Evolutionary conservation across 2,113 vertebrate genomes (phyloP), one percentile per base, ranked within the genome.

Genomic region (Pitta sordida): DNA sequence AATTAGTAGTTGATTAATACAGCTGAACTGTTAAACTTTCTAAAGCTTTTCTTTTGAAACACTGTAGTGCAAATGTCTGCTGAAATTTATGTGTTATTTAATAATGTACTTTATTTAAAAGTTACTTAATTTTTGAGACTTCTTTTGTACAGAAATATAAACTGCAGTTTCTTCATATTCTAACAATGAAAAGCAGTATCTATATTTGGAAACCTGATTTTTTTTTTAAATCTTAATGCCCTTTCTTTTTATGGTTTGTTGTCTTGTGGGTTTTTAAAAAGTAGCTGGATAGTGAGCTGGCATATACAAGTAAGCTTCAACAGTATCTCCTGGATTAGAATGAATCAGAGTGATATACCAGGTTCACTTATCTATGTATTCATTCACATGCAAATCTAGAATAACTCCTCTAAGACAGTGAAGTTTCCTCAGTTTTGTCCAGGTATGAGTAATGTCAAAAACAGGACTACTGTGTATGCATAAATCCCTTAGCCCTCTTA

Each of bases 1-100:
- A 93, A 85, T 36, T 19, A 83, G 24, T 27, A 68, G 49, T 63
- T 91, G 87, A 91, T 88, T 83, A 87, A 94, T 76, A 70, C 23
- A 63, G 41, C 9, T 29, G 18, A 93, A 73, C 24, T 83, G 30
- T 49, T 91, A 90, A 95, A 32, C 10, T 14, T 56, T 91, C 19
- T 62, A 39, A 65, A 63, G 20, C 15, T 95, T 67, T 88, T 22
- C 7, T 81, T 84, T 60, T 49, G 22, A 63, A 36, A 83, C 18
- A 43, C 46, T 49, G 10, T 20, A 78, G 30, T 73, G 52, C 32
- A 77, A 59, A 86, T 70, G 19, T 62, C 23, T 93, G 34, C 20
- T 79, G 63, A 79, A 89, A 68, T 84, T 39, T 53, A 53, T 64
- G 37, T 10, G 10, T 65, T 37, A 59, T 64, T 78, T 68, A 59